Evolutionary conservation across 2,113 vertebrate species (phyloP).

Genomic region (Polyodon spathula): DNA sequence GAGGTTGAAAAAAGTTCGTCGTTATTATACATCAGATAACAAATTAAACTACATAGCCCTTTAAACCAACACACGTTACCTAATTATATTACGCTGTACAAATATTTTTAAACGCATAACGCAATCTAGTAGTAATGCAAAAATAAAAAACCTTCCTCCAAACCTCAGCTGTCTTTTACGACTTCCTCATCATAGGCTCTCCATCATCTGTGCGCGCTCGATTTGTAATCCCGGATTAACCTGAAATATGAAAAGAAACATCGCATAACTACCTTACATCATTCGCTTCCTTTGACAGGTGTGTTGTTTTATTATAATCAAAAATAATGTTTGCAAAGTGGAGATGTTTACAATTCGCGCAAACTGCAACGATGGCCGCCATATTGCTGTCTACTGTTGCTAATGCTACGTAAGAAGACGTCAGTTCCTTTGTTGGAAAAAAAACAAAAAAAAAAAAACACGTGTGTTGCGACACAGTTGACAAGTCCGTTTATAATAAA

Average conservation of each 20-base stretch:
- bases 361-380: constrained; percentile 39
- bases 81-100: background rate
- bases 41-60: no score
- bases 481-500: no score
- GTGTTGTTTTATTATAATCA: constrained; percentile 48
- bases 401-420: background rate
- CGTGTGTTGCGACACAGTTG: no score
- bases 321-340: constrained; percentile 50
- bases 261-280: constrained; percentile 38
- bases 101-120: background rate
- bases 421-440: constrained; percentile 26
- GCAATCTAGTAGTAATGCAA: background rate
- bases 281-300: constrained; percentile 40
- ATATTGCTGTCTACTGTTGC: constrained; percentile 30
- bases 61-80: background rate
- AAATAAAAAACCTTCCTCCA: constrained; percentile 4
- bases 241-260: constrained; percentile 61
- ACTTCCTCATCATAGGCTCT: constrained; percentile 16
- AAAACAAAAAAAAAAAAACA: no score
- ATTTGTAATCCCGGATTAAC: constrained; percentile 30
- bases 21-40: no score
- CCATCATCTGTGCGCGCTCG: constrained; percentile 13
- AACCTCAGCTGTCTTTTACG: background rate
- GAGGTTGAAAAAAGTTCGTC: no score
- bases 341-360: constrained; percentile 43